Evolutionary conservation across 2,113 vertebrate species (phyloP).

Genomic region (Macquaria australasica): DNA sequence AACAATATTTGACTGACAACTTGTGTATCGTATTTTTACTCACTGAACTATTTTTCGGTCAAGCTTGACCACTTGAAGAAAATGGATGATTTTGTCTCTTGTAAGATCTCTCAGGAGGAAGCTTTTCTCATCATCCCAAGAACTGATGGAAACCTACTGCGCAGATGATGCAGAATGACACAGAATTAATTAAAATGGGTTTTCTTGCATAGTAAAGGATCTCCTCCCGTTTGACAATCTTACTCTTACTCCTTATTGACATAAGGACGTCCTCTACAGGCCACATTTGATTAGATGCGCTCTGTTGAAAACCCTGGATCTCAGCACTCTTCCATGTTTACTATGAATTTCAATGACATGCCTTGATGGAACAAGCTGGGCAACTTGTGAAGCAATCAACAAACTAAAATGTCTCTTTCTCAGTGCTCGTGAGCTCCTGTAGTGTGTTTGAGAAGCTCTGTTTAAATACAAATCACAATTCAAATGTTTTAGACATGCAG

Average conservation of each 20-base stretch:
- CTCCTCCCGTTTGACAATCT: constrained; percentile 41
- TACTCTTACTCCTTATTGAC: constrained; percentile 42
- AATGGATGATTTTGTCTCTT: neutral
- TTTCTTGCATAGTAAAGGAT: constrained; percentile 68
- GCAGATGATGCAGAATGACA: neutral
- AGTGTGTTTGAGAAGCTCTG: constrained; percentile 9
- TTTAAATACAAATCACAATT: constrained; percentile 41
- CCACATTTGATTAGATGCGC: constrained; percentile 70
- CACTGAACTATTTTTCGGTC: neutral
- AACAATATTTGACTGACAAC: constrained; percentile 65
- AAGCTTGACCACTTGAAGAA: constrained; percentile 7
- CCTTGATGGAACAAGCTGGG: constrained; percentile 36
- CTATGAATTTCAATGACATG: constrained; percentile 69
- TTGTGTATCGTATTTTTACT: constrained; percentile 14
- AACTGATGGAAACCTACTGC: constrained; percentile 2
- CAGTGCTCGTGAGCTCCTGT: neutral
- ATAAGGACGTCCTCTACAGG: constrained; percentile 57
- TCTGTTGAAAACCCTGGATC: constrained; percentile 41
- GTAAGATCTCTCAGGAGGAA: constrained; percentile 1
- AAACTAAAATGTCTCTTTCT: constrained; percentile 49
- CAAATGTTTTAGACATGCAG: constrained; percentile 35
- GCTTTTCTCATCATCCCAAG: constrained; percentile 14
- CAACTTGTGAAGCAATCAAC: constrained; percentile 28
- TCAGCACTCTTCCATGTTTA: constrained; percentile 51
- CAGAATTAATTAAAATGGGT: constrained; percentile 19